phyloP scores from a whole-genome alignment of 2,113 vertebrate species.

The Urocynchramus pylzowi region DNA sequence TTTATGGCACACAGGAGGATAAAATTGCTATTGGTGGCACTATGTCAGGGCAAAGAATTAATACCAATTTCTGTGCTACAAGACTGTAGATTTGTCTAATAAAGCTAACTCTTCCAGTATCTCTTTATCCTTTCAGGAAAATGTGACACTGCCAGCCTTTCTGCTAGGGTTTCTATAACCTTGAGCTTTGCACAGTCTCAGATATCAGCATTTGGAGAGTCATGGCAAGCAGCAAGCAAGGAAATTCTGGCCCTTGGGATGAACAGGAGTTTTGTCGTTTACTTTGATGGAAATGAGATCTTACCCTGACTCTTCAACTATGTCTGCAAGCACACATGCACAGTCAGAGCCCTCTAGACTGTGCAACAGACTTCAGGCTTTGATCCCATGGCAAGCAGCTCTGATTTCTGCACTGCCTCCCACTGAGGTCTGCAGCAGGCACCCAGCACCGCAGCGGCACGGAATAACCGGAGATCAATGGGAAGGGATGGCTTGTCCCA shows the following conservation, averaged over 20 bases:
- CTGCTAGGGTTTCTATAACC: background rate
- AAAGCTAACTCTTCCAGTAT: background rate
- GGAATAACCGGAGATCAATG: background rate
- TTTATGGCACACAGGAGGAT: background rate
- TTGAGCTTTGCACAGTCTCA: conserved; percentile 31
- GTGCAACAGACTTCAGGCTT: background rate
- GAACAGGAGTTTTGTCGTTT: background rate
- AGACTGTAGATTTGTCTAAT: background rate
- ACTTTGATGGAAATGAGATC: conserved; percentile 4
- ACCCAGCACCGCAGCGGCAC: background rate
- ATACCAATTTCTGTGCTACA: background rate
- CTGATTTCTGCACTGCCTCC: conserved; percentile 28
- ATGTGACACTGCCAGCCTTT: background rate
- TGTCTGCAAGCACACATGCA: background rate
- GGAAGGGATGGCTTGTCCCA: background rate
- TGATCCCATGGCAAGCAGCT: conserved; percentile 43
- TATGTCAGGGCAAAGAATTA: background rate
- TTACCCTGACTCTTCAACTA: background rate
- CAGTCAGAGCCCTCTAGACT: background rate
- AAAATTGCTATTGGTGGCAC: background rate
- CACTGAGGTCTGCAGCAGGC: background rate
- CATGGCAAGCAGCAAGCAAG: background rate
- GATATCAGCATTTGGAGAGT: background rate
- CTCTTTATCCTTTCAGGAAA: background rate
- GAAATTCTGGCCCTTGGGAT: background rate